phyloP scores from a whole-genome alignment of 2,888 invertebrate species.

The Lepetodrilus schrolli region DNA sequence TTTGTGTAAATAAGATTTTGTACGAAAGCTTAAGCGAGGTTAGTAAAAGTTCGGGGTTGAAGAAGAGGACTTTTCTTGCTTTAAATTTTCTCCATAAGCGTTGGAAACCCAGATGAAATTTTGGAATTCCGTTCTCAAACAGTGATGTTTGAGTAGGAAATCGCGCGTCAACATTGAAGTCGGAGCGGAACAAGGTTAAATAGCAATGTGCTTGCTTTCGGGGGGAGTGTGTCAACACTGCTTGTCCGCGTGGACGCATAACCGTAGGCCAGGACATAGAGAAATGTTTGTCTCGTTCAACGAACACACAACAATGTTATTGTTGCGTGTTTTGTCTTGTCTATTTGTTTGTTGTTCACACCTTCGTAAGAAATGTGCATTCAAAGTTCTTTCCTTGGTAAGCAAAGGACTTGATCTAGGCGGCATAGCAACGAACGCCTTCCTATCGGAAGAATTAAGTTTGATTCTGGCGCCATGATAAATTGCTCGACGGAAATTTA shows the following conservation, averaged over 20 bases:
- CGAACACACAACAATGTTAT: constrained; percentile 21
- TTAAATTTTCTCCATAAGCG: neutral
- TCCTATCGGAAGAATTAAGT: constrained; percentile 18
- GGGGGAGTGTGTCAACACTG: constrained; percentile 16
- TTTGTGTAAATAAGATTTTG: neutral
- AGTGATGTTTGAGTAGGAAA: constrained; percentile 31
- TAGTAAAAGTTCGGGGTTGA: neutral
- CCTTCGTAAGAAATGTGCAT: constrained; percentile 27
- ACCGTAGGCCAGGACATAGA: neutral
- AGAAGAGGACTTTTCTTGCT: neutral
- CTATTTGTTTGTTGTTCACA: constrained; percentile 31
- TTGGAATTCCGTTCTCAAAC: constrained; percentile 35
- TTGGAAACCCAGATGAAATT: constrained; percentile 14
- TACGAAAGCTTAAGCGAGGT: neutral
- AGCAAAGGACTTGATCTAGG: constrained; percentile 12
- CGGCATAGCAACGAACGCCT: neutral
- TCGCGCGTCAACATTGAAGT: constrained; percentile 27
- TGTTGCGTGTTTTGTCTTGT: constrained; percentile 8
- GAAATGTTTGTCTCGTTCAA: neutral
- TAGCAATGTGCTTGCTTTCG: constrained; percentile 28
- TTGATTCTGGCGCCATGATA: constrained; percentile 22
- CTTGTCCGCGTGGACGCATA: neutral
- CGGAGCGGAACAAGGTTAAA: constrained; percentile 29
- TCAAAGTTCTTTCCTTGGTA: constrained; percentile 19
- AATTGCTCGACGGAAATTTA: neutral